phyloP scores from a whole-genome alignment of 2,113 vertebrate genomes.

The Corythaeola cristata region DNA sequence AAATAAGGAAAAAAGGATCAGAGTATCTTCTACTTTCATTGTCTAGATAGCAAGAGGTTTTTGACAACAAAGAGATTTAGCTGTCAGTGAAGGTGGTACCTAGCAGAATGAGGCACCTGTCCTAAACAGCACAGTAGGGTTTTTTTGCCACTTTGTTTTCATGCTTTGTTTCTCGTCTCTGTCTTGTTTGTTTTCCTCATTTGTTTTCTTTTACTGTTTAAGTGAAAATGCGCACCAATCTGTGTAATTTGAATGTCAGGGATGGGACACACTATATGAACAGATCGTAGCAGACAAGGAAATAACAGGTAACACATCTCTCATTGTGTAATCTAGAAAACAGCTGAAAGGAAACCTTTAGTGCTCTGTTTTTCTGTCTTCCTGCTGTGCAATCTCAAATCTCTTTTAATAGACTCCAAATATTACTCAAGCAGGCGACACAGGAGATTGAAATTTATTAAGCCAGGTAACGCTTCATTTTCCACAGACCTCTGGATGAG shows the following conservation, averaged over 20 bases:
- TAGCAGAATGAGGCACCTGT: background rate
- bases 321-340: slow-evolving; percentile 15
- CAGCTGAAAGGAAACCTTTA: background rate
- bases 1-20: background rate
- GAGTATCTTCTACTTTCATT: background rate
- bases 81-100: background rate
- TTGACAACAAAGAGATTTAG: slow-evolving; percentile 6
- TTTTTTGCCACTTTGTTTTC: background rate
- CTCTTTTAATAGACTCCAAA: slow-evolving; percentile 25
- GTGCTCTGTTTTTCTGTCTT: background rate
- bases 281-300: background rate
- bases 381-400: slow-evolving; percentile 7
- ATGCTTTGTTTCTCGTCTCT: background rate
- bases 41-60: background rate
- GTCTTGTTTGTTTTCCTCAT: background rate
- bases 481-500: background rate
- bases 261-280: background rate
- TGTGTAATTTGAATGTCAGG: background rate
- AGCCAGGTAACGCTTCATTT: slow-evolving; percentile 30
- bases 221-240: background rate
- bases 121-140: background rate
- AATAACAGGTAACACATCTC: background rate
- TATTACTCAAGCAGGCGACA: background rate
- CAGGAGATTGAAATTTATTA: slow-evolving; percentile 54
- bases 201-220: background rate